Base-by-base conservation (phyloP, 2,888 invertebrate species). In the Fragum sueziense region DNA sequence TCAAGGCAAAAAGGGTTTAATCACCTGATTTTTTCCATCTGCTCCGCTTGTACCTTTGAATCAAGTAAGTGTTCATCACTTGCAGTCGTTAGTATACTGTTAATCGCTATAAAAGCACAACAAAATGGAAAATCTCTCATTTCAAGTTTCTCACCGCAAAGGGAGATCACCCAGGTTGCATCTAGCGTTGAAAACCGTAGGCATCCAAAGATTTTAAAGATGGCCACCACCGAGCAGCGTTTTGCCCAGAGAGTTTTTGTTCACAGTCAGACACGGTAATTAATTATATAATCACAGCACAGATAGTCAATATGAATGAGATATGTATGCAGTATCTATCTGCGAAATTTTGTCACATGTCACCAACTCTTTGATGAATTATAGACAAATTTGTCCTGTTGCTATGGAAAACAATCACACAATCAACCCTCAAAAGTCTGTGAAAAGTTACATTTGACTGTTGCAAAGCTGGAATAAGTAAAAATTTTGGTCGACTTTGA, bases 231-330 rank as follows among this genome's bases (percentile, higher is more conserved):
- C 69, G 87, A 84, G 51, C 85, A 85, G 37, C 76, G 80, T 27
- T 89, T 90, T 79, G 90, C 88, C 25, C 85, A 85, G 77, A 85
- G 85, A 62, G 67, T 90, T 52, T 88, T 87, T 65, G 87, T 86
- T 47, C 74, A 88, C 74, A 86, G 88, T 69, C 85, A 85, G 69
- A 80, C 85, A 27, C 88, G 90, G 90, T 90, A 68, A 52, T 9
- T 9, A 47, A 47, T 20, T 47, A n/a, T n/a, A n/a, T n/a, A n/a
- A n/a, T n/a, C n/a, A n/a, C n/a, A n/a, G n/a, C n/a, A n/a, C n/a
- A n/a, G n/a, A n/a, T n/a, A n/a, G n/a, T n/a, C n/a, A n/a, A n/a
- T n/a, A n/a, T n/a, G n/a, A n/a, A n/a, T n/a, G n/a, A n/a, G n/a
- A n/a, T n/a, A n/a, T n/a, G n/a, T n/a, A n/a, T n/a, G n/a, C n/a